Percentiles rank a stretch among this genome's conserved stretches.
These are phyloP conservation scores for Heliothis subflexa DNA, from an alignment of 1,140 invertebrate genomes.

Conservation along the genomic window DNA sequence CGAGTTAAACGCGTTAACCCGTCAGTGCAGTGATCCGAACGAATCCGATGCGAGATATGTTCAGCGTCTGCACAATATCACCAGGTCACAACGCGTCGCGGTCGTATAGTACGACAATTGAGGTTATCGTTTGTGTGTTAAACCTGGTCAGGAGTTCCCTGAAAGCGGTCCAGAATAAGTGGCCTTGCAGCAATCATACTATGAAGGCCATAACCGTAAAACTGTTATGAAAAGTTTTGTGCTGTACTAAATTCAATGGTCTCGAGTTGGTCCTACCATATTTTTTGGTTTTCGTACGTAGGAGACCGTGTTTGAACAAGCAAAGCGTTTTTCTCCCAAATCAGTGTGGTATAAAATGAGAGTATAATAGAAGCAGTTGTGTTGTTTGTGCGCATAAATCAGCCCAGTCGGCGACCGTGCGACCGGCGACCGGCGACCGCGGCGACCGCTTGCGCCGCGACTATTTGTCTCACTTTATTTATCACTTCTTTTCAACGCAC, in stretches of 20 bases:
- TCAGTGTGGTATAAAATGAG: background rate
- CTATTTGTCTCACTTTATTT: conserved; percentile 16
- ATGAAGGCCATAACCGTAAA: too few relatives aligned
- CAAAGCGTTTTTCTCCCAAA: background rate
- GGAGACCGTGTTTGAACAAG: background rate
- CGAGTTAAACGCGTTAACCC: background rate
- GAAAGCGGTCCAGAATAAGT: too few relatives aligned
- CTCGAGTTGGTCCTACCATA: too few relatives aligned
- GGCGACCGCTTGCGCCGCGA: background rate
- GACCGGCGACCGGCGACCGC: background rate
- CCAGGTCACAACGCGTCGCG: too few relatives aligned
- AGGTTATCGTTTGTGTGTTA: too few relatives aligned
- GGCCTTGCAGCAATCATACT: too few relatives aligned
- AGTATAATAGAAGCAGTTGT: conserved; percentile 14
- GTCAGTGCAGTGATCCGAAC: background rate
- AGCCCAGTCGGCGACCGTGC: background rate
- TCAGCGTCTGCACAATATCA: too few relatives aligned
- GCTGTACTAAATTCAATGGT: too few relatives aligned
- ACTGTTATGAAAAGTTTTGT: too few relatives aligned
- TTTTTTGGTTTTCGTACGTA: background rate
- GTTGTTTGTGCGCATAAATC: conserved; percentile 1
- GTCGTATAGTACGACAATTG: too few relatives aligned
- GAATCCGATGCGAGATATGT: background rate
- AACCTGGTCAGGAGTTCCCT: too few relatives aligned
- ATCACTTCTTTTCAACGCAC: background rate